A percentile compares a stretch with the other conserved stretches of the same genome.
phyloP scores from a whole-genome alignment of 2,888 invertebrate genomes.

The Ecdyonurus torrentis region DNA sequence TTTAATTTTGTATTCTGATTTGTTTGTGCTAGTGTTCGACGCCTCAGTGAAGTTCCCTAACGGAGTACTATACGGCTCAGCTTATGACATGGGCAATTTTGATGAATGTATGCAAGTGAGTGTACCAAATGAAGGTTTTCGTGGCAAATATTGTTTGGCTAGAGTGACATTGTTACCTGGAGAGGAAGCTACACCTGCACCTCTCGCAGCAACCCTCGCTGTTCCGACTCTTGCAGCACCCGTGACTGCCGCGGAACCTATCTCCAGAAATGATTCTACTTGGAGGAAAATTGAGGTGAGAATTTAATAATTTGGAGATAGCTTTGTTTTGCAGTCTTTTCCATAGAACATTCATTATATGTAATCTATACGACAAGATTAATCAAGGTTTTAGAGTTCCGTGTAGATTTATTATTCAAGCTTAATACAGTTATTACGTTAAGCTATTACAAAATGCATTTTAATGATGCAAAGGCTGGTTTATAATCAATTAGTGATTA shows the following conservation, averaged over 20 bases:
- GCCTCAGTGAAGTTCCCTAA: slow-evolving; percentile 11
- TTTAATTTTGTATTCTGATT: too few relatives aligned
- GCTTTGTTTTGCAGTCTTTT: too few relatives aligned
- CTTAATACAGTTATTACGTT: too few relatives aligned
- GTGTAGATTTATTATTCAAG: too few relatives aligned
- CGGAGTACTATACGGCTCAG: slow-evolving; percentile 9
- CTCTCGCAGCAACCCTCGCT: background rate
- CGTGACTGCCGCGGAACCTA: background rate
- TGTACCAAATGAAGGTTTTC: slow-evolving; percentile 13
- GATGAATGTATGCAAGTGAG: slow-evolving; percentile 12
- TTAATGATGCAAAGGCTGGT: too few relatives aligned
- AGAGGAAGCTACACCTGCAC: background rate
- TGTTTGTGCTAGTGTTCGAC: slow-evolving; percentile 13
- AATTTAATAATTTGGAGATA: too few relatives aligned
- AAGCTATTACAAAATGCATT: too few relatives aligned
- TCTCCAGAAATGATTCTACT: background rate
- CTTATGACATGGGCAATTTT: slow-evolving; percentile 11
- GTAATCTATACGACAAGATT: too few relatives aligned
- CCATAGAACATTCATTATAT: too few relatives aligned
- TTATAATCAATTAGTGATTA: too few relatives aligned
- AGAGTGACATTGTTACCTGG: slow-evolving; percentile 13
- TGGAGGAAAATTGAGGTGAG: slow-evolving; percentile 4
- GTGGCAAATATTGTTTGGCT: slow-evolving; percentile 16
- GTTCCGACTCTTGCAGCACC: background rate
- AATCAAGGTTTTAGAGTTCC: too few relatives aligned